These are phyloP conservation scores for Rhodophaea formosa DNA, from an alignment of 2,888 invertebrate genomes.

Conservation along the genomic window DNA sequence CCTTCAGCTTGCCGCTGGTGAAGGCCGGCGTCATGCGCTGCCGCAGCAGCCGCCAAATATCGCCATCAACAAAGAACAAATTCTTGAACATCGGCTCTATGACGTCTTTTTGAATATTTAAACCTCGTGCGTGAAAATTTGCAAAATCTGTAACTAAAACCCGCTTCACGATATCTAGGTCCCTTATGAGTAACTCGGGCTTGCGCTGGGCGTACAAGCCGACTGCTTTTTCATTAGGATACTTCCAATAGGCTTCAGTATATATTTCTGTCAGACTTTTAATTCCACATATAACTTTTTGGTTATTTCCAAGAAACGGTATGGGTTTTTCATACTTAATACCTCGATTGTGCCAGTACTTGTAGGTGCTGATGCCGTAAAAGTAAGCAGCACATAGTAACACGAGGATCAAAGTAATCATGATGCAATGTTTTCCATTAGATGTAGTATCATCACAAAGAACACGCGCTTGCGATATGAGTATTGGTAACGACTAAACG, in stretches of 20 bases:
- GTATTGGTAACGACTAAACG: no score
- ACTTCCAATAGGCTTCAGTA: slow-evolving; percentile 46
- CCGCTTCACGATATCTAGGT: slow-evolving; percentile 47
- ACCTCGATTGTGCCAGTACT: slow-evolving; percentile 44
- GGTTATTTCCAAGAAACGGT: slow-evolving; percentile 44
- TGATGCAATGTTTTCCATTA: no score
- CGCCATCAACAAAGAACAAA: slow-evolving; percentile 56
- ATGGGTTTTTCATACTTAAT: slow-evolving; percentile 46
- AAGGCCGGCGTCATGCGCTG: no score
- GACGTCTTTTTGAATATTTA: slow-evolving; percentile 38
- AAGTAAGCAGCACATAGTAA: slow-evolving; percentile 33
- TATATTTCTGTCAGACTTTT: slow-evolving; percentile 43
- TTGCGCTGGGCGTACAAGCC: slow-evolving; percentile 43
- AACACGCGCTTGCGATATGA: no score
- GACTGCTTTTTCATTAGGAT: slow-evolving; percentile 49
- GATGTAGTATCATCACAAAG: no score
- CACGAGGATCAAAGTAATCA: slow-evolving; percentile 10
- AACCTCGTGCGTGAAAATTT: slow-evolving; percentile 45
- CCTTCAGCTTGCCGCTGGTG: no score
- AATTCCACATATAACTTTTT: slow-evolving; percentile 30
- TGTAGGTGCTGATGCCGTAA: slow-evolving; percentile 46
- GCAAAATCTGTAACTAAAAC: slow-evolving; percentile 45
- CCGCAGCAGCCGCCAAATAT: slow-evolving; percentile 55
- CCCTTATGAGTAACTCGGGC: slow-evolving; percentile 46
- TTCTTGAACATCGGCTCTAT: slow-evolving; percentile 53